phyloP scores from a whole-genome alignment of 64 coral and sea anemone species.

The Catalaphyllia jardinei region DNA sequence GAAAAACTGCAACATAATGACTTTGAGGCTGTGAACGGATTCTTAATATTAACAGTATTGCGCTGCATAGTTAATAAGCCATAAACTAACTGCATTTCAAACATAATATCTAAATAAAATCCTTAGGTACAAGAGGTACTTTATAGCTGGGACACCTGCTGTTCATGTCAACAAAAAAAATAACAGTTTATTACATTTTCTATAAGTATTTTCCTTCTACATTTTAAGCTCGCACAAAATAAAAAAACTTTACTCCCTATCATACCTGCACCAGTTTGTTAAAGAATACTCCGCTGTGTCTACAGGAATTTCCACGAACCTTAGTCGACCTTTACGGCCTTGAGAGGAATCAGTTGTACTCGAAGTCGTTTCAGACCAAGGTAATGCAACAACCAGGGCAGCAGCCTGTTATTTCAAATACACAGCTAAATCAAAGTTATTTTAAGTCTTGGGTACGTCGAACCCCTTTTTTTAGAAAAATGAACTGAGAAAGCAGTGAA shows the following conservation, averaged over 20 bases:
- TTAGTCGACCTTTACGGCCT: neutral
- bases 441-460: neutral
- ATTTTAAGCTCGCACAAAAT: too few relatives aligned
- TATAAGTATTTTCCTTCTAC: too few relatives aligned
- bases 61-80: too few relatives aligned
- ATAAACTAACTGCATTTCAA: too few relatives aligned
- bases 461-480: neutral
- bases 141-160: too few relatives aligned
- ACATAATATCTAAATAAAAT: too few relatives aligned
- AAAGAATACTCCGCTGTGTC: neutral
- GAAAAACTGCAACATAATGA: too few relatives aligned
- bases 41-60: too few relatives aligned
- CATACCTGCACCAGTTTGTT: slow-evolving; percentile 46
- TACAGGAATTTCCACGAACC: slow-evolving; percentile 38
- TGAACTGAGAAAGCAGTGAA: neutral
- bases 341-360: neutral
- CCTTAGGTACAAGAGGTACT: too few relatives aligned
- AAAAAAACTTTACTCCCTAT: neutral
- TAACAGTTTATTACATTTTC: too few relatives aligned
- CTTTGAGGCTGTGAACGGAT: too few relatives aligned
- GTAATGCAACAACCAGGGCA: slow-evolving; percentile 37
- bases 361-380: slow-evolving; percentile 11
- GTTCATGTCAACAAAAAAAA: too few relatives aligned
- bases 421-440: neutral
- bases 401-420: neutral